phyloP scores from a whole-genome alignment of 2,888 invertebrate genomes.

The Pristionchus exspectatus region DNA sequence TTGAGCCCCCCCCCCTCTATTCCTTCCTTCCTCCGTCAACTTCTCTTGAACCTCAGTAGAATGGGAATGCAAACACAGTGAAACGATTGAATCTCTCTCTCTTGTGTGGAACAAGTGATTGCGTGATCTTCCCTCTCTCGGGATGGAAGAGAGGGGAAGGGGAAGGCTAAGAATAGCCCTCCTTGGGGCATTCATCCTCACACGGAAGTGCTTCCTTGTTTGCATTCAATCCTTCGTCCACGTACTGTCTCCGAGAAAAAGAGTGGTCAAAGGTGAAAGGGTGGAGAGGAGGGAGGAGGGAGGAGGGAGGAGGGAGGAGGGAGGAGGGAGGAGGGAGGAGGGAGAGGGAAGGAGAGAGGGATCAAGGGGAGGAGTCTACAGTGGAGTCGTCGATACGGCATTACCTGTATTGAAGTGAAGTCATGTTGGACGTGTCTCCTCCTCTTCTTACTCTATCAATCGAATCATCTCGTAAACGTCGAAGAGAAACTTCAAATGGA shows the following conservation, averaged over 20 bases:
- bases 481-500: constrained; percentile 62
- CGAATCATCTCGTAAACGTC: not conserved
- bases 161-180: constrained; percentile 2
- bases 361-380: constrained; percentile 3
- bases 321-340: not conserved
- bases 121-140: too few species aligned
- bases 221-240: constrained; percentile 30
- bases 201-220: constrained; percentile 48
- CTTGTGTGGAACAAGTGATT: constrained; percentile 22
- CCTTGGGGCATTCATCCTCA: not conserved
- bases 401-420: not conserved
- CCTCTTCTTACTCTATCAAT: not conserved
- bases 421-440: not conserved
- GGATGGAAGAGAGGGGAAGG: too few species aligned
- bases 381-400: not conserved
- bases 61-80: not conserved
- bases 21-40: too few species aligned
- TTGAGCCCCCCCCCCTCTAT: too few species aligned
- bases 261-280: constrained; percentile 47
- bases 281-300: not conserved
- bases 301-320: not conserved
- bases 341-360: not conserved
- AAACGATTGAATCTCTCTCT: not conserved
- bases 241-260: not conserved
- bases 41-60: constrained; percentile 34